Percentiles rank a stretch among this genome's conserved stretches.
These are phyloP conservation scores for Chymomyza fuscimana DNA, from an alignment of 2,888 invertebrate genomes.

Conservation along the genomic window DNA sequence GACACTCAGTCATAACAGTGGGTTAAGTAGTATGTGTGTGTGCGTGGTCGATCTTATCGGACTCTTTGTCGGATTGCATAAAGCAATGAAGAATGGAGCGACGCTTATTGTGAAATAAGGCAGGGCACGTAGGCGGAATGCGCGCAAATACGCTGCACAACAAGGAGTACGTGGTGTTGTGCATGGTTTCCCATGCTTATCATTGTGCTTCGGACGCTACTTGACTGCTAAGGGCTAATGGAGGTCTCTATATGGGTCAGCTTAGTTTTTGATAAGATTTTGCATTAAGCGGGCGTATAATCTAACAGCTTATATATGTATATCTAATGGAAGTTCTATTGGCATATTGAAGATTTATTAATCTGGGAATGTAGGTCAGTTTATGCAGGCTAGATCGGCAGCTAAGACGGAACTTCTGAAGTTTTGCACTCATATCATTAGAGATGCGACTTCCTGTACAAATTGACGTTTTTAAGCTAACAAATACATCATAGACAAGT, in stretches of 20 bases:
- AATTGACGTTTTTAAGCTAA: no score
- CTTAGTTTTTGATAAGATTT: constrained; percentile 54
- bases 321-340: no score
- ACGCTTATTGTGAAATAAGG: constrained; percentile 58
- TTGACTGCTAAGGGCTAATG: constrained; percentile 22
- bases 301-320: no score
- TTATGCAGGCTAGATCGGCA: no score
- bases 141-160: not conserved
- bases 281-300: constrained; percentile 29
- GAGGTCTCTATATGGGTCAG: constrained; percentile 58
- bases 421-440: no score
- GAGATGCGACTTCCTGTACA: no score
- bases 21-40: not conserved
- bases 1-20: constrained; percentile 65
- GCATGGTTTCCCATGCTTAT: constrained; percentile 41
- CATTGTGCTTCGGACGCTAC: constrained; percentile 25
- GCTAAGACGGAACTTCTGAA: no score
- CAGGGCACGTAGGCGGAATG: constrained; percentile 58
- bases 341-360: no score
- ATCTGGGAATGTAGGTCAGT: no score
- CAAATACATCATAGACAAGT: no score
- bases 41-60: constrained; percentile 8
- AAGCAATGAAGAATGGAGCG: constrained; percentile 19
- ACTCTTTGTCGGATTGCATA: constrained; percentile 26
- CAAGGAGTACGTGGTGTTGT: constrained; percentile 47